A percentile compares a stretch with the other conserved stretches of the same genome.
Evolutionary conservation across 2,888 invertebrate genomes (phyloP).

Genomic region (Teleogryllus oceanicus): DNA sequence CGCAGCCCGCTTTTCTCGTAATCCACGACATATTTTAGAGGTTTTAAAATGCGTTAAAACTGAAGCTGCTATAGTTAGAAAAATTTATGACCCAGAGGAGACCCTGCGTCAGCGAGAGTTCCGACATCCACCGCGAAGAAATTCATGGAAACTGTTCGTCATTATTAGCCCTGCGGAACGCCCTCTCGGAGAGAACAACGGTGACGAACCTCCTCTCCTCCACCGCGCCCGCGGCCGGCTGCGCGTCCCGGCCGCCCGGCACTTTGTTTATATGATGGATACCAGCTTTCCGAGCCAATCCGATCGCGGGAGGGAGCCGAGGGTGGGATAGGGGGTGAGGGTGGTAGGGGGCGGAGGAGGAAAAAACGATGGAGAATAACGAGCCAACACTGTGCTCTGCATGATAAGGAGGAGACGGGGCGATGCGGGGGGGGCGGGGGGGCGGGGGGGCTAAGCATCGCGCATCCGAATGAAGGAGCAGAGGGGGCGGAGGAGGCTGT

Average conservation of each 20-base stretch:
- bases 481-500: neutral
- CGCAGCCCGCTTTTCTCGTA: neutral
- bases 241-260: neutral
- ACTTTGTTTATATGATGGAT: conserved; percentile 18
- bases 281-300: neutral
- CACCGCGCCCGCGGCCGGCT: neutral
- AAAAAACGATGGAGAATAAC: neutral
- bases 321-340: neutral
- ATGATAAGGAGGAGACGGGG: neutral
- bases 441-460: neutral
- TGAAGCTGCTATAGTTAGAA: neutral
- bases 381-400: conserved; percentile 8
- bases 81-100: neutral
- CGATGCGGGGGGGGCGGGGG: neutral
- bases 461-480: neutral
- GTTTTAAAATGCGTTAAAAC: neutral
- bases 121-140: neutral
- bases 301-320: neutral
- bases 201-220: neutral
- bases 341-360: neutral
- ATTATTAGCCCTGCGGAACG: neutral
- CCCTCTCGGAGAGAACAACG: neutral
- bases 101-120: neutral
- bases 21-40: neutral
- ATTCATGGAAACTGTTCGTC: neutral